These are phyloP conservation scores for Diarsia rubi DNA, from an alignment of 2,888 invertebrate genomes.

Conservation along the genomic window DNA sequence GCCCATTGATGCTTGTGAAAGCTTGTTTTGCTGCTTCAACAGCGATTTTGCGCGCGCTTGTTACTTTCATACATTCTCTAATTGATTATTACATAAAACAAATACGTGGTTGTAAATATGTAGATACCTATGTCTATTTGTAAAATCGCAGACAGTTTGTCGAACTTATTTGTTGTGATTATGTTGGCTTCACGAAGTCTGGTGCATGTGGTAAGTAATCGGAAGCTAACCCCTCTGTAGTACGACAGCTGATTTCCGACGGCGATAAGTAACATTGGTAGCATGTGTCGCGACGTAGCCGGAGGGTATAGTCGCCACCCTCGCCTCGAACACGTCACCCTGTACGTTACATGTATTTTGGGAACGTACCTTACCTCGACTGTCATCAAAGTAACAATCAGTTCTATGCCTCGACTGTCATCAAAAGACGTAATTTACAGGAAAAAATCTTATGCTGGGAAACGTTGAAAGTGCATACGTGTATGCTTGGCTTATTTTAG, in stretches of 20 bases:
- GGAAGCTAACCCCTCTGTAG: slow-evolving; percentile 74
- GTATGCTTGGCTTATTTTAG: slow-evolving; percentile 51
- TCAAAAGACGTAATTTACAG: slow-evolving; percentile 14
- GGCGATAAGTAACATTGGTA: slow-evolving; percentile 80
- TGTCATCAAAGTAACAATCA: slow-evolving; percentile 21
- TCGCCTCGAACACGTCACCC: slow-evolving; percentile 54
- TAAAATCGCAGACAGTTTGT: slow-evolving; percentile 19
- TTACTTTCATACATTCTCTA: slow-evolving; percentile 56
- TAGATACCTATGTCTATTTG: slow-evolving; percentile 1
- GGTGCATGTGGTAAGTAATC: slow-evolving; percentile 73
- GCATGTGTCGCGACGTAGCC: slow-evolving; percentile 73
- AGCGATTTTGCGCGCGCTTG: slow-evolving; percentile 54
- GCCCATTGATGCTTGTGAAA: slow-evolving; percentile 66
- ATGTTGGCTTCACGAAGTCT: slow-evolving; percentile 67
- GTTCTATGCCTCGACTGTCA: slow-evolving; percentile 1
- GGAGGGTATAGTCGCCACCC: slow-evolving; percentile 65
- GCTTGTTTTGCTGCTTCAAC: slow-evolving; percentile 60
- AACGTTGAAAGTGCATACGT: slow-evolving; percentile 48
- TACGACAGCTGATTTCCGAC: slow-evolving; percentile 87
- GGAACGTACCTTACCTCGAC: slow-evolving; percentile 37
- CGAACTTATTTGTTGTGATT: slow-evolving; percentile 23
- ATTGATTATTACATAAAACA: slow-evolving; percentile 32
- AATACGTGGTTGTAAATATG: slow-evolving; percentile 6
- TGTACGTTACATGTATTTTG: slow-evolving; percentile 51
- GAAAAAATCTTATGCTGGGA: slow-evolving; percentile 24